Evolutionary conservation across 1,140 invertebrate genomes (phyloP), one percentile per base, ranked within the genome.

Genomic region (Dysdera silvatica): DNA sequence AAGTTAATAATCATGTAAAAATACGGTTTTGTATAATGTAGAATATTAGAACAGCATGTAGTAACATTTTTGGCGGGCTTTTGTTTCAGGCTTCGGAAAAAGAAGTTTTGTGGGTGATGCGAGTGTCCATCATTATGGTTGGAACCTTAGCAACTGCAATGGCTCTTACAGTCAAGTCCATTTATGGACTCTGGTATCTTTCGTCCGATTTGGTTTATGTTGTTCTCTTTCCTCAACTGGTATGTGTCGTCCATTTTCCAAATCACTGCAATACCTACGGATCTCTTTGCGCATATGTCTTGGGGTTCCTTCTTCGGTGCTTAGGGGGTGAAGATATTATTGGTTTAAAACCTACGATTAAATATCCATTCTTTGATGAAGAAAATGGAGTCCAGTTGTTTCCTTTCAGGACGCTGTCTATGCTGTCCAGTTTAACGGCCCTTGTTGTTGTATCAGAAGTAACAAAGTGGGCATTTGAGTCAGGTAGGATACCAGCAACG

Each of bases 81-180:
- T n/a, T 59, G 64, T 72, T 72, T 20, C 66, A 87, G 84, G 92
- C 92, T 29, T 92, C 89, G 47, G 91, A 95, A 76, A 89, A 88
- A 82, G 95, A 98, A 81, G 95, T 98, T 69, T 89, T 98, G 69
- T 95, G 91, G 89, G 92, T 98, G 71, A 98, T 98, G 95, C 82
- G 94, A 69, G 82, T 86, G 0, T 85, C 88, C 40, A 97, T 98
- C 67, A 82, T 95, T 58, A 82, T 95, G n/a, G 91, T 96, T 49
- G 94, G 94, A 6, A 80, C 89, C 32, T 76, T 98, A 54, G 88
- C 93, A 41, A 95, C 92, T 7, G 82, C 91, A 47, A 96, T 98
- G 90, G 95, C 92, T 2, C 82, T 98, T 52, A 91, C 89, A 41
- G 95, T 98, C 70, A 87, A 90, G 60, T 95, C 93, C 52, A 96